Conservation (phyloP, 2,113 vertebrate species). For the Leptobrachium ailaonicum region DNA sequence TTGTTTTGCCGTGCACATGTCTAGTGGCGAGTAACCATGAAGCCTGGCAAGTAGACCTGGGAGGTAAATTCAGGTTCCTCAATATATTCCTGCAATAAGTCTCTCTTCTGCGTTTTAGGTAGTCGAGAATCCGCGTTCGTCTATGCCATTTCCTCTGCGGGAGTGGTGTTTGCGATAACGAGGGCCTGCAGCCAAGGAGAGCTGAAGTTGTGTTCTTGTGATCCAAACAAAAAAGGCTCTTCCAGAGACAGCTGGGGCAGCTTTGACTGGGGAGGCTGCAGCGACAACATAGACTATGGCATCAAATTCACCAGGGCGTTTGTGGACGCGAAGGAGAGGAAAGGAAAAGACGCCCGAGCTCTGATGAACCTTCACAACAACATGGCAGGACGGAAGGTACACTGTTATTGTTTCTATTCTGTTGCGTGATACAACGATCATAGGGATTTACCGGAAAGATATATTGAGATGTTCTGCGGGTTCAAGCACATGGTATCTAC, state of each 20-base stretch:
- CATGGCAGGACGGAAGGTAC: constrained; percentile 89
- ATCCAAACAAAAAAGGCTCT: constrained; percentile 85
- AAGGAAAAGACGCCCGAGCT: constrained; percentile 85
- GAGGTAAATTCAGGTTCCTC: too few species aligned
- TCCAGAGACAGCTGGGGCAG: constrained; percentile 80
- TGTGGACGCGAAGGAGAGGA: constrained; percentile 88
- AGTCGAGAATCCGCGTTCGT: constrained; percentile 93
- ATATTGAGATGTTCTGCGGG: too few species aligned
- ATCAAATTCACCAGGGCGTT: constrained; percentile 87
- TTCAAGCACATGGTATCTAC: too few species aligned
- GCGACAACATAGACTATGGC: constrained; percentile 90
- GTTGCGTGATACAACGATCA: too few species aligned
- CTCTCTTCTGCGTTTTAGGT: constrained; percentile 65
- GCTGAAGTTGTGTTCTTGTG: constrained; percentile 90
- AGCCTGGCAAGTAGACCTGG: too few species aligned
- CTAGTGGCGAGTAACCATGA: too few species aligned
- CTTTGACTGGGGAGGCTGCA: constrained; percentile 97
- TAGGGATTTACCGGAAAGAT: too few species aligned
- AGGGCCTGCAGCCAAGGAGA: constrained; percentile 94
- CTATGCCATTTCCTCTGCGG: constrained; percentile 93
- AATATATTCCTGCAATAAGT: not conserved
- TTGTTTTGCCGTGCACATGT: too few species aligned
- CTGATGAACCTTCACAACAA: constrained; percentile 97
- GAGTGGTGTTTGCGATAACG: constrained; percentile 90
- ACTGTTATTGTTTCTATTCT: not conserved